Evolutionary conservation across 2,797 vertebrate genomes (phyloP), one percentile per base, ranked within the genome.

Genomic region (Borostomias antarcticus): DNA sequence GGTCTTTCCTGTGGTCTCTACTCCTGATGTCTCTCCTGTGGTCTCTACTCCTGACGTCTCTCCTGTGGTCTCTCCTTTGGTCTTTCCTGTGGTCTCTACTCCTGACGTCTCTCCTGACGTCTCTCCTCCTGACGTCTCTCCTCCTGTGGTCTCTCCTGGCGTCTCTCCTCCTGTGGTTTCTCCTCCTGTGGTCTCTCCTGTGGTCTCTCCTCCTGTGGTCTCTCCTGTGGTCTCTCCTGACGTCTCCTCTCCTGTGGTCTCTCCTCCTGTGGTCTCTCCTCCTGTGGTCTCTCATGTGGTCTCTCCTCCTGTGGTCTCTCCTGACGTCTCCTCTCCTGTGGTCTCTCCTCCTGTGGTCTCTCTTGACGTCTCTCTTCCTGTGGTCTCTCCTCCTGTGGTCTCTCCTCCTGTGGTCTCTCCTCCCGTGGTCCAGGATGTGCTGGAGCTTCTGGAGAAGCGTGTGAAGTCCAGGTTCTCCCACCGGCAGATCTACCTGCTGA

Each of bases 381-480:
- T 26, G n/a, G 23, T 52, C 26, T 50, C 47, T 50, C 25, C 23
- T 52, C 50, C 28, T 6, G 23, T 52, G 50, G 17, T 37, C 21
- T 25, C 23, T 10, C 19, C 19, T 19, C 9, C 28, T 6, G 19
- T n/a, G 17, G 30, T n/a, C 9, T 35, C 15, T 32, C 1, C 21
- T 29, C 9, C 8, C 10, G 11, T 58, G 43, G 19, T 58, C 0
- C 76, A 98, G 96, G 96, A 98, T 76, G 91, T 97, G 57, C 76
- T 99, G 89, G 97, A 99, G 92, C 92, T 99, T 63, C 74, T 99
- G 84, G 98, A 99, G 86, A 99, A 99, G 85, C 92, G 98, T 62
- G 97, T 99, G 1, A 99, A 99, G 81, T 99, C 98, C 0, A 88
- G 97, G 53, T 99, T 99, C 81, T 99, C 97, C 51, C 98, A 99